Conservation (phyloP, 2,888 invertebrate genomes). For the Plagodis dolabraria region DNA sequence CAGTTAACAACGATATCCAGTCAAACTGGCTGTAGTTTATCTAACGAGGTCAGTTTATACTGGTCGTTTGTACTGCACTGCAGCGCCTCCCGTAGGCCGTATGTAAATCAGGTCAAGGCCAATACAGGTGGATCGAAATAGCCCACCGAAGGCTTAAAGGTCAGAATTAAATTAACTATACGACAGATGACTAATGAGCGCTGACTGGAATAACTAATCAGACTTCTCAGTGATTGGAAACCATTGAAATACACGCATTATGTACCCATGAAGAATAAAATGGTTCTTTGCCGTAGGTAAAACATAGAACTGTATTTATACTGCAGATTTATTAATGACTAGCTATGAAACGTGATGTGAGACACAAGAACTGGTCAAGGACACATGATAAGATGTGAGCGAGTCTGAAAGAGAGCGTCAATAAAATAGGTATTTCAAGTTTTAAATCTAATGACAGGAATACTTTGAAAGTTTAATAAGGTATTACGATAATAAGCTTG, state of each 20-base stretch:
- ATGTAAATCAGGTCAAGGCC: constrained; percentile 63
- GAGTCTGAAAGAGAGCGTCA: no score
- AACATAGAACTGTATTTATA: no score
- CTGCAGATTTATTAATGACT: no score
- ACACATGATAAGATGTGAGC: no score
- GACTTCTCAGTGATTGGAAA: neutral
- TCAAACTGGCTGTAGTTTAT: constrained; percentile 19
- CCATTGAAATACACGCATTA: no score
- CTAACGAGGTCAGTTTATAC: constrained; percentile 42
- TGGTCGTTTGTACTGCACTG: constrained; percentile 53
- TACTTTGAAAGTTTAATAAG: no score
- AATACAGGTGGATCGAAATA: constrained; percentile 44
- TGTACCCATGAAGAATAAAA: no score
- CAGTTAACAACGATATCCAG: constrained; percentile 32
- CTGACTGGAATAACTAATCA: neutral
- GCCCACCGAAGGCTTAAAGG: constrained; percentile 30
- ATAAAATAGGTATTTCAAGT: no score
- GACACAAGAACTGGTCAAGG: no score
- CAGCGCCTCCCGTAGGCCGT: constrained; percentile 60
- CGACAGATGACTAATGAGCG: neutral
- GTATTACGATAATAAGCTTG: neutral
- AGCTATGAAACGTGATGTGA: no score
- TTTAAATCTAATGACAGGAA: no score
- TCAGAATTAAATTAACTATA: constrained; percentile 7
- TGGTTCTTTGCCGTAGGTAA: no score